A percentile compares a stretch with the other conserved stretches of the same genome.
Evolutionary conservation across 2,797 vertebrate species (phyloP).

Genomic region (Phaenicophaeus curvirostris): DNA sequence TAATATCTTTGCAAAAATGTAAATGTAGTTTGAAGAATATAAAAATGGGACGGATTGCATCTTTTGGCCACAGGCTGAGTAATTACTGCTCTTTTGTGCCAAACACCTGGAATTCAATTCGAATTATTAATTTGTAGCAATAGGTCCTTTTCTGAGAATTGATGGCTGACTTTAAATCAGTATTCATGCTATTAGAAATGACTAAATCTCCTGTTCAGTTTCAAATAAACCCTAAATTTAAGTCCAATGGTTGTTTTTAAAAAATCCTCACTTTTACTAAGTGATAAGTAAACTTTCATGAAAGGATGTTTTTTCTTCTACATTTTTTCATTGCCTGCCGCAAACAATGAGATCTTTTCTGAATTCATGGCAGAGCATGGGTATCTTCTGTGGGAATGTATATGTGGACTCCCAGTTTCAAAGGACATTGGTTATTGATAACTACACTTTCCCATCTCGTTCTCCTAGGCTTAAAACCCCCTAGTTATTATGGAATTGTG

Average conservation of each 20-base stretch:
- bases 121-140: neutral
- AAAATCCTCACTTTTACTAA: neutral
- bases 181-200: neutral
- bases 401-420: neutral
- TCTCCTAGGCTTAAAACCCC: neutral
- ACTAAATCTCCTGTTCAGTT: neutral
- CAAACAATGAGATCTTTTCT: neutral
- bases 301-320: neutral
- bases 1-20: neutral
- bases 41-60: neutral
- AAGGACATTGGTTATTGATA: neutral
- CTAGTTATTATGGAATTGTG: neutral
- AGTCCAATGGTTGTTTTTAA: neutral
- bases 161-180: neutral
- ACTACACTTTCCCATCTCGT: neutral
- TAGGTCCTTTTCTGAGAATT: neutral
- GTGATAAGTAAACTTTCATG: neutral
- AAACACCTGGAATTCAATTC: neutral
- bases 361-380: neutral
- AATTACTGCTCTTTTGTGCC: neutral
- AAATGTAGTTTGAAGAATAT: neutral
- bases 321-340: neutral
- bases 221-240: neutral
- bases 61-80: too few relatives aligned
- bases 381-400: neutral